Conservation (phyloP, 37 sponge, comb jelly and placozoan genomes). For the Theonella swinhoei region DNA sequence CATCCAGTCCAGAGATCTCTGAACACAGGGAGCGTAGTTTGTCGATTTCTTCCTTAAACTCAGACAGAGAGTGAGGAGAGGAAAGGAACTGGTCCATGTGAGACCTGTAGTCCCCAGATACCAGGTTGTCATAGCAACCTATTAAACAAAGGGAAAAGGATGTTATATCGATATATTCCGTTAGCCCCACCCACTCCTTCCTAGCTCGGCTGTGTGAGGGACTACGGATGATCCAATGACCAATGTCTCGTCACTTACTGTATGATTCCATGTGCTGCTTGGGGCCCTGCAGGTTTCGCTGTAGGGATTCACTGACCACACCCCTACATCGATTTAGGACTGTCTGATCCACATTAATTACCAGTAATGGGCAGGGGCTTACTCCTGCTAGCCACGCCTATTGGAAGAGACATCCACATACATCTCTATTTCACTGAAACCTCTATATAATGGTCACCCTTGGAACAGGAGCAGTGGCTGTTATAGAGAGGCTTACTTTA, state of each 20-base stretch:
- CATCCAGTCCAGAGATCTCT: constrained; percentile 67
- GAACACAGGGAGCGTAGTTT: constrained; percentile 11
- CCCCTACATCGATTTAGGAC: constrained; percentile 13
- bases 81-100: constrained; percentile 67
- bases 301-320: constrained; percentile 28
- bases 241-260: constrained; percentile 24
- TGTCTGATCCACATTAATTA: constrained; percentile 32
- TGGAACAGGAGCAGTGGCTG: too few relatives aligned
- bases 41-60: constrained; percentile 73
- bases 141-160: too few relatives aligned
- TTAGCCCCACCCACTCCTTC: too few relatives aligned
- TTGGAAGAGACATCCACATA: not conserved
- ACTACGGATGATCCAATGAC: not conserved
- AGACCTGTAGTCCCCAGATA: constrained; percentile 78
- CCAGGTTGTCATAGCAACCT: constrained; percentile 62
- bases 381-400: constrained; percentile 72
- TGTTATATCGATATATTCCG: too few relatives aligned
- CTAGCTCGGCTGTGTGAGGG: too few relatives aligned
- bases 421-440: too few relatives aligned
- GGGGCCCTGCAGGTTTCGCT: constrained; percentile 45
- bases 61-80: constrained; percentile 62
- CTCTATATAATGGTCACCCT: too few relatives aligned
- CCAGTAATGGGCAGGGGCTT: constrained; percentile 30
- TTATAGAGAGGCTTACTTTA: not conserved
- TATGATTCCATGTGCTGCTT: constrained; percentile 49